phyloP scores from a whole-genome alignment of 1,140 invertebrate genomes.

The Stenopsyche tienmushanensis region DNA sequence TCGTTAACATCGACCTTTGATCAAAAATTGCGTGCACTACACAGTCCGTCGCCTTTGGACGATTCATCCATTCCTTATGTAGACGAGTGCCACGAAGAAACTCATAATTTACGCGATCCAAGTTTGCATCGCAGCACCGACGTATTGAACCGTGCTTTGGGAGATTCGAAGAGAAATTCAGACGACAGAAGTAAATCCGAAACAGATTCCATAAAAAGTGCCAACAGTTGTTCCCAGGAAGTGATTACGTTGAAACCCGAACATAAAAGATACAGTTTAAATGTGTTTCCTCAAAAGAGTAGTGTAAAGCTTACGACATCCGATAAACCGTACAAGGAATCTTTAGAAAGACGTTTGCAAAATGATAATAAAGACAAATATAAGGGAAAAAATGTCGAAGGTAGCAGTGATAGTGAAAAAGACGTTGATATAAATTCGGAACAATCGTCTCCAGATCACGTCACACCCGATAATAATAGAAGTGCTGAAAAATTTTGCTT shows the following conservation, averaged over 20 bases:
- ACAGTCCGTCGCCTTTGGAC: conserved; percentile 55
- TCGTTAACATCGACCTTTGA: conserved; percentile 69
- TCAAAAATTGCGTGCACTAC: conserved; percentile 61
- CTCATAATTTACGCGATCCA: conserved; percentile 44
- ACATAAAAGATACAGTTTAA: too few relatives aligned
- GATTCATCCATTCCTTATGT: conserved; percentile 56
- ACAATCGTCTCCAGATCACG: conserved; percentile 44
- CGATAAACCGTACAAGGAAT: neutral
- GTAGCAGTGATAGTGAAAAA: conserved; percentile 42
- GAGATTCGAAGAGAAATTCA: conserved; percentile 19
- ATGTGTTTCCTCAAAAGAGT: neutral
- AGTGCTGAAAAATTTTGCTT: conserved; percentile 39
- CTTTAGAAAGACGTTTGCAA: conserved; percentile 5
- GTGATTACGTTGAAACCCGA: conserved; percentile 4
- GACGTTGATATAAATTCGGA: conserved; percentile 50
- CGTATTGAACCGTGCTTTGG: conserved; percentile 6
- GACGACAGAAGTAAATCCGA: conserved; percentile 33
- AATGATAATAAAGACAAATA: conserved; percentile 8
- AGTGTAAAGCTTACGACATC: neutral
- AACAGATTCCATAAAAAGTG: conserved; percentile 24
- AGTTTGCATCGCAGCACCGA: conserved; percentile 37
- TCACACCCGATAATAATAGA: conserved; percentile 46
- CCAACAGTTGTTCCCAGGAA: conserved; percentile 9
- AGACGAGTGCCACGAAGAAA: conserved; percentile 51
- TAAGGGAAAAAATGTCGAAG: conserved; percentile 32